These are phyloP conservation scores for Corydoras maculifer DNA, from an alignment of 2,113 vertebrate genomes.

Conservation along the genomic window DNA sequence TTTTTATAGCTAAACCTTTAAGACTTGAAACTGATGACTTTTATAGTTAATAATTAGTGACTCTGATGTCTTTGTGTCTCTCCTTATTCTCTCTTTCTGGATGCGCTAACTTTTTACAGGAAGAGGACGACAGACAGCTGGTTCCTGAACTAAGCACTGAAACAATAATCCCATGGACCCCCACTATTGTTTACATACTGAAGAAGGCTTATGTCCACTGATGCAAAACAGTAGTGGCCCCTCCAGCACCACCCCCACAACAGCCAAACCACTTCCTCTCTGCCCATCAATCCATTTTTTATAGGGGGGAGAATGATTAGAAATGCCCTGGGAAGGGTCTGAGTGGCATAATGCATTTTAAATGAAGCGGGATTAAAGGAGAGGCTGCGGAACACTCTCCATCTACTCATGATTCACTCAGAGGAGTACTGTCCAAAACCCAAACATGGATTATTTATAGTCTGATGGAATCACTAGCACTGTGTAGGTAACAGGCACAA, in stretches of 20 bases:
- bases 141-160: constrained; percentile 13
- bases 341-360: constrained; percentile 17
- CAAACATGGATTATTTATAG: constrained; percentile 1
- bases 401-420: background rate
- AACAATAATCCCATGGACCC: constrained; percentile 13
- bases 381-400: background rate
- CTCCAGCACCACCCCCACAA: constrained; percentile 16
- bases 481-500: background rate
- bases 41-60: background rate
- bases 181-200: constrained; percentile 18
- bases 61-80: background rate
- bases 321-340: constrained; percentile 9
- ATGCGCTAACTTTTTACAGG: constrained; percentile 15
- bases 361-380: constrained; percentile 26
- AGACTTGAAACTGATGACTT: no score
- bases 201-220: constrained; percentile 9
- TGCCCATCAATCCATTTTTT: constrained; percentile 29
- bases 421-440: background rate
- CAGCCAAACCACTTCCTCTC: constrained; percentile 18
- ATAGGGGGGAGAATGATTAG: constrained; percentile 15
- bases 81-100: no score
- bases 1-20: no score
- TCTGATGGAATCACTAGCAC: background rate
- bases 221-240: constrained; percentile 17
- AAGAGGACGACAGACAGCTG: constrained; percentile 2